A percentile compares a stretch with the other conserved stretches of the same genome.
phyloP scores from a whole-genome alignment of 2,888 invertebrate genomes.

The Volucella zonaria region DNA sequence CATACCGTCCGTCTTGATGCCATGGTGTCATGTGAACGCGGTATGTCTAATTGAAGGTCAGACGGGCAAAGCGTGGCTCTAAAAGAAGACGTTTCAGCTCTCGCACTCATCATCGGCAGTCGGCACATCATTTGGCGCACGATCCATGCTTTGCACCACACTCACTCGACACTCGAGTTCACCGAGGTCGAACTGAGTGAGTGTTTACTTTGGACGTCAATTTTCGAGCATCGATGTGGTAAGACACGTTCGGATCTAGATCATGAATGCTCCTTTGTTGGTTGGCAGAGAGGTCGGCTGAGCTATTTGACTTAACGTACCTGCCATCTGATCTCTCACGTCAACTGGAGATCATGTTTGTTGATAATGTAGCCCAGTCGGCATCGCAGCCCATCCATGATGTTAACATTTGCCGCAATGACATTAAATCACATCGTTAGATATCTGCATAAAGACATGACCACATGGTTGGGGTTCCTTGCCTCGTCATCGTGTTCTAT shows the following conservation, averaged over 20 bases:
- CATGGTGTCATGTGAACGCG: constrained; percentile 55
- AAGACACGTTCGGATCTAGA: constrained; percentile 46
- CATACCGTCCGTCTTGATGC: no score
- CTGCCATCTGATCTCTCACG: constrained; percentile 51
- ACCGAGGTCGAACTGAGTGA: constrained; percentile 14
- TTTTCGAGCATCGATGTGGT: constrained; percentile 1
- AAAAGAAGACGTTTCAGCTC: constrained; percentile 38
- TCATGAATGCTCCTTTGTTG: constrained; percentile 20
- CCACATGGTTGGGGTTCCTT: constrained; percentile 48
- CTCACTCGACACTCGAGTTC: constrained; percentile 25
- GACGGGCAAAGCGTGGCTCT: constrained; percentile 29
- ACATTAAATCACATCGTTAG: constrained; percentile 70
- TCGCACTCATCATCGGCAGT: constrained; percentile 51
- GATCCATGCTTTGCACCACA: constrained; percentile 26
- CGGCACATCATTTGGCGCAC: constrained; percentile 58
- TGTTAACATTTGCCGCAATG: constrained; percentile 71
- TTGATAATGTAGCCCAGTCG: constrained; percentile 23
- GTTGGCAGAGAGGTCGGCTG: constrained; percentile 21
- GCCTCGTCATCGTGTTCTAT: constrained; percentile 55
- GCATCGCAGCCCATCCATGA: constrained; percentile 56
- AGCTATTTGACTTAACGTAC: constrained; percentile 56
- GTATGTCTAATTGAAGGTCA: constrained; percentile 60
- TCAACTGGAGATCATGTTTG: constrained; percentile 45
- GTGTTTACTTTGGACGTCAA: constrained; percentile 1
- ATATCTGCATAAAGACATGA: constrained; percentile 61